These are phyloP conservation scores for Athalia rosae DNA, from an alignment of 2,888 invertebrate genomes.

Conservation along the genomic window DNA sequence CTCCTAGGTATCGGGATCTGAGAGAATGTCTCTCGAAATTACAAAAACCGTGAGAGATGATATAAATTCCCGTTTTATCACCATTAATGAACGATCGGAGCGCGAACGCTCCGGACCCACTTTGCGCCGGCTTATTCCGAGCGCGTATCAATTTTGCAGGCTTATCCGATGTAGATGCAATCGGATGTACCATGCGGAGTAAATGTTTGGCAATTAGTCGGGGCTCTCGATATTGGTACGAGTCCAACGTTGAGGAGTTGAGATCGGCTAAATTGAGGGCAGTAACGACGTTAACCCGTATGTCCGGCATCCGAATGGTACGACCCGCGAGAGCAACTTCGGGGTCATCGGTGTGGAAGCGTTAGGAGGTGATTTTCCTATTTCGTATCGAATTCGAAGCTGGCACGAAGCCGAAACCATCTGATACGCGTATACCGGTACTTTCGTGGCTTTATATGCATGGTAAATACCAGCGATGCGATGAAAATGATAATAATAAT, in stretches of 20 bases:
- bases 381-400: background rate
- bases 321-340: background rate
- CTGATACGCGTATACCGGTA: background rate
- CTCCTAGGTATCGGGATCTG: background rate
- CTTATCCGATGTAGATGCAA: too few species aligned
- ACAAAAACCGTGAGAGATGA: background rate
- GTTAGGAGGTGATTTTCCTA: background rate
- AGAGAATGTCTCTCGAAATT: background rate
- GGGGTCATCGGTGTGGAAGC: background rate
- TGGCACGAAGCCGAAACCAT: constrained; percentile 14
- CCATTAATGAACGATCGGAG: too few species aligned
- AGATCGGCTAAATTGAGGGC: constrained; percentile 27
- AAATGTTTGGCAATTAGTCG: constrained; percentile 30
- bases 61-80: too few species aligned
- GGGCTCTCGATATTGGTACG: constrained; percentile 37
- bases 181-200: too few species aligned
- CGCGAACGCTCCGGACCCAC: too few species aligned
- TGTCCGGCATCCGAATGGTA: background rate
- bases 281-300: constrained; percentile 28
- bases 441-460: too few species aligned
- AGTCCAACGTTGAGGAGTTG: constrained; percentile 15
- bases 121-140: too few species aligned
- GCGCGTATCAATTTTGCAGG: background rate
- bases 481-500: too few species aligned
- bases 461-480: too few species aligned